phyloP scores from a whole-genome alignment of 2,113 vertebrate species.

The Cnemophilus loriae region DNA sequence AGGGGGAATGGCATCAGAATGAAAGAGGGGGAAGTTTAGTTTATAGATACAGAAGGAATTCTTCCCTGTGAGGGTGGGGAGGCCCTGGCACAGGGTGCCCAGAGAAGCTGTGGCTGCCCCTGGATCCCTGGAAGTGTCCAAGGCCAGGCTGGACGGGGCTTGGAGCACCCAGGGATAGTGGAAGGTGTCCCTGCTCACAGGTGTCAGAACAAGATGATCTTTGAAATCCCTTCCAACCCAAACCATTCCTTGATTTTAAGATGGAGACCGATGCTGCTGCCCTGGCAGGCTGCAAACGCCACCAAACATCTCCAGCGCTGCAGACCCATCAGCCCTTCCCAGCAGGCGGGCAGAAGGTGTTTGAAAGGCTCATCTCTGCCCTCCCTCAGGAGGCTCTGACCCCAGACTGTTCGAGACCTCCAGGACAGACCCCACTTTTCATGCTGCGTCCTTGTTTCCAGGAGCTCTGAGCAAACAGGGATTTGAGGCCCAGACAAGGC shows the following conservation, averaged over 20 bases:
- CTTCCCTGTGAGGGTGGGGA: accelerated
- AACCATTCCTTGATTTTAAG: background rate
- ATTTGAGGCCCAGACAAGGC: background rate
- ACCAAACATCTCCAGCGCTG: background rate
- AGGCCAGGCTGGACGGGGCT: accelerated
- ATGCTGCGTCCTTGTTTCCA: background rate
- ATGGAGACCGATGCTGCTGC: background rate
- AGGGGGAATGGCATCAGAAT: background rate
- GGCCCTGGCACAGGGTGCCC: background rate
- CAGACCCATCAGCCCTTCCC: background rate
- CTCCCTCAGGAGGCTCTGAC: background rate
- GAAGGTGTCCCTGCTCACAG: background rate
- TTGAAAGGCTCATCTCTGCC: background rate
- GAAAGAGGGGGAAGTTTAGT: background rate
- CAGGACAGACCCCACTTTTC: background rate
- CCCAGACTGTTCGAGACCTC: background rate
- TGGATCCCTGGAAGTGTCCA: background rate
- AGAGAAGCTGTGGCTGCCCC: background rate
- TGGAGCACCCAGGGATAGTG: accelerated
- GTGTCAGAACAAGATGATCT: background rate
- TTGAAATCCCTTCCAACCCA: background rate
- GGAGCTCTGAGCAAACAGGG: background rate
- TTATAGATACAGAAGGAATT: background rate
- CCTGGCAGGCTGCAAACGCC: background rate
- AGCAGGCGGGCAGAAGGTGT: background rate